These are phyloP conservation scores for Merluccius polli DNA, from an alignment of 2,797 vertebrate species.

Conservation along the genomic window DNA sequence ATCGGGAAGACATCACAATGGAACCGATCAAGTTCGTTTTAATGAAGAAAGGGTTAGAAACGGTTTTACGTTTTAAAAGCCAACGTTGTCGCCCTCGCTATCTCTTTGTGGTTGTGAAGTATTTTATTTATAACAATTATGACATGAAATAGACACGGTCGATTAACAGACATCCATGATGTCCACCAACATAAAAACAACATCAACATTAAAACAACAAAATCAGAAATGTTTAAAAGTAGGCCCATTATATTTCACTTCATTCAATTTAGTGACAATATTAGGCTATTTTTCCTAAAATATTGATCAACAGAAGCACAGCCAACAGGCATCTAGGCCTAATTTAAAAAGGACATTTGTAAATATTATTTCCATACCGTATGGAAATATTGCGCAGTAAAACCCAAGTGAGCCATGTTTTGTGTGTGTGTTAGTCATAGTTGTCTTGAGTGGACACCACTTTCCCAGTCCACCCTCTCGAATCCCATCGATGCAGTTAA, in stretches of 20 bases:
- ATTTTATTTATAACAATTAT: background rate
- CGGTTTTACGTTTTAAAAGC: slow-evolving; percentile 18
- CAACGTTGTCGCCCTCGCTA: slow-evolving; percentile 11
- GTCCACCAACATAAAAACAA: background rate
- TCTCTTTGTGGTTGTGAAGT: background rate
- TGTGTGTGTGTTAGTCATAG: background rate
- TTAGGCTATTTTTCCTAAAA: background rate
- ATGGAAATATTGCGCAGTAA: background rate
- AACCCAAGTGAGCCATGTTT: background rate
- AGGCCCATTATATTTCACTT: background rate
- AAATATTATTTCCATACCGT: background rate
- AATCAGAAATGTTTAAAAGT: background rate
- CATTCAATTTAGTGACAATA: background rate
- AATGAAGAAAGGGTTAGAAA: slow-evolving; percentile 34
- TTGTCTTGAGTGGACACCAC: slow-evolving; percentile 44
- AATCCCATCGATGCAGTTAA: slow-evolving; percentile 91
- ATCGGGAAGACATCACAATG: slow-evolving; percentile 51
- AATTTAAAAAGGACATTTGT: background rate
- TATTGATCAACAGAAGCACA: background rate
- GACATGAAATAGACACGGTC: background rate
- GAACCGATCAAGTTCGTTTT: slow-evolving; percentile 59
- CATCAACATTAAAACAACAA: background rate
- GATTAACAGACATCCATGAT: background rate
- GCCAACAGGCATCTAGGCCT: background rate
- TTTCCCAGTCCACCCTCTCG: slow-evolving; percentile 73